Evolutionary conservation across 2,888 invertebrate genomes (phyloP).

Genomic region (Stramonita haemastoma): DNA sequence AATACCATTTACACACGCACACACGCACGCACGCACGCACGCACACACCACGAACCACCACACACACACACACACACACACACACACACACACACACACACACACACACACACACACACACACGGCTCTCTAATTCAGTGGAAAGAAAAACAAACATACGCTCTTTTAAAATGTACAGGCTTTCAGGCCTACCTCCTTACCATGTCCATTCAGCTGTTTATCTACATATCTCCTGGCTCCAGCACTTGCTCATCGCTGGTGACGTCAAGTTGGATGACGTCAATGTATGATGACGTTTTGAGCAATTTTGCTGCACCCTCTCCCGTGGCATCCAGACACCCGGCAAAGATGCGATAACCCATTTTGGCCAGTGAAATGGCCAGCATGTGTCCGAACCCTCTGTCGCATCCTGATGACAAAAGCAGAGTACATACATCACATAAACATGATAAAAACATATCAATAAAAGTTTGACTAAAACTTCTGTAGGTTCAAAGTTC

Average conservation of each 20-base stretch:
- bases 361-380: slow-evolving; percentile 50
- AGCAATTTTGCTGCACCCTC: slow-evolving; percentile 54
- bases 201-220: slow-evolving; percentile 34
- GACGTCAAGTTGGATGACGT: slow-evolving; percentile 57
- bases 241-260: slow-evolving; percentile 54
- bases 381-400: slow-evolving; percentile 59
- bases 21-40: background rate
- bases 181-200: background rate
- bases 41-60: background rate
- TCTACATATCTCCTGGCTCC: slow-evolving; percentile 42
- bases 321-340: slow-evolving; percentile 51
- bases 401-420: slow-evolving; percentile 56
- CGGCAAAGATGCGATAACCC: slow-evolving; percentile 54
- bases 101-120: background rate
- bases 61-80: background rate
- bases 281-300: slow-evolving; percentile 52
- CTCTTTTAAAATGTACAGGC: no score
- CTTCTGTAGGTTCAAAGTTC: no score
- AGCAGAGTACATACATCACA: no score
- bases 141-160: background rate
- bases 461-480: no score
- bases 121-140: background rate
- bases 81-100: background rate
- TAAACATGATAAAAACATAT: no score
- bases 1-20: background rate